Conservation (phyloP, 2,888 invertebrate species). For the Agonopterix arenella region DNA sequence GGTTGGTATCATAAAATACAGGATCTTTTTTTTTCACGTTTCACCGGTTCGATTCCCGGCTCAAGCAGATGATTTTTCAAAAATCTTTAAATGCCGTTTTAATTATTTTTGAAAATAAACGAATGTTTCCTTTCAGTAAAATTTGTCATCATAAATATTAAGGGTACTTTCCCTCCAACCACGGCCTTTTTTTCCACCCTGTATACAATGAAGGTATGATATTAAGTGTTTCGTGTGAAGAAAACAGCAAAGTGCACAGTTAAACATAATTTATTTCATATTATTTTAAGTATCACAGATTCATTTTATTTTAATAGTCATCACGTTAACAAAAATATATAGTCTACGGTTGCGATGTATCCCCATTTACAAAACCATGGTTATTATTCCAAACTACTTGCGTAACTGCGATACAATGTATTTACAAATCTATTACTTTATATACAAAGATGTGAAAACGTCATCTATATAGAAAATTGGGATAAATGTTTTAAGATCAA, state of each 20-base stretch:
- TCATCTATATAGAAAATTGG: slow-evolving; percentile 5
- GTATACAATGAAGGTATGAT: too few relatives aligned
- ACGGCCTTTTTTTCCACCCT: too few relatives aligned
- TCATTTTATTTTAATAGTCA: slow-evolving; percentile 73
- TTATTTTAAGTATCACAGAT: slow-evolving; percentile 77
- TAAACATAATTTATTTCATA: slow-evolving; percentile 77
- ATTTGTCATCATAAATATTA: too few relatives aligned
- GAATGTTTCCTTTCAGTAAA: too few relatives aligned
- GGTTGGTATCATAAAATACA: too few relatives aligned
- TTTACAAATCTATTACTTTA: slow-evolving; percentile 59
- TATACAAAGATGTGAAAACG: slow-evolving; percentile 41
- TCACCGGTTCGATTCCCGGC: too few relatives aligned
- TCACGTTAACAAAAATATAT: slow-evolving; percentile 75
- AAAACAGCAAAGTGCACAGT: slow-evolving; percentile 52
- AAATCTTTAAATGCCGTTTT: too few relatives aligned
- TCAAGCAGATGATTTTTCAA: too few relatives aligned
- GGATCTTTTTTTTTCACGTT: too few relatives aligned
- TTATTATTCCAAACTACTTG: slow-evolving; percentile 27
- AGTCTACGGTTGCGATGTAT: slow-evolving; percentile 59
- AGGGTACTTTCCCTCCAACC: too few relatives aligned
- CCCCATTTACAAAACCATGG: slow-evolving; percentile 51
- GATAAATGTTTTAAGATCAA: background rate
- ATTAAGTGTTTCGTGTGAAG: slow-evolving; percentile 11
- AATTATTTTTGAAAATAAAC: too few relatives aligned
- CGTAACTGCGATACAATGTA: slow-evolving; percentile 45